Conservation (phyloP, 1,140 invertebrate species). For the Pygmarrhopalites habei region DNA sequence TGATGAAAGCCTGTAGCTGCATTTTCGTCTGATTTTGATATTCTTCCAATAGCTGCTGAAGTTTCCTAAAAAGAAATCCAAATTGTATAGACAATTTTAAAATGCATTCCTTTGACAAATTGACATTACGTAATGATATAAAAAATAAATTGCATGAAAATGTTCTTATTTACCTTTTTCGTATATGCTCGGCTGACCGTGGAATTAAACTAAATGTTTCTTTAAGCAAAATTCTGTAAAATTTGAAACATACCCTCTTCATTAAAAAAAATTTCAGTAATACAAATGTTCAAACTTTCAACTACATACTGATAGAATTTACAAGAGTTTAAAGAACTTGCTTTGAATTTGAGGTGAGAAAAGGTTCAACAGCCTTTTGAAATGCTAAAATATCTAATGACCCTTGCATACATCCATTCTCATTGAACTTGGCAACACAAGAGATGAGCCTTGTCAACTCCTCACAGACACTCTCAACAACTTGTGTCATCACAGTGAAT, state of each 20-base stretch:
- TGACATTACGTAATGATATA: not conserved
- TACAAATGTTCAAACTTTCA: not conserved
- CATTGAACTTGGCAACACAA: constrained; percentile 63
- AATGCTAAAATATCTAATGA: constrained; percentile 55
- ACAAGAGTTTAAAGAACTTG: constrained; percentile 40
- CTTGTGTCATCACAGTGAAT: constrained; percentile 66
- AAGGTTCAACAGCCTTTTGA: constrained; percentile 49
- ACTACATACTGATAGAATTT: not conserved
- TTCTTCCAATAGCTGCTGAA: constrained; percentile 28
- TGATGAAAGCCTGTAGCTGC: constrained; percentile 18
- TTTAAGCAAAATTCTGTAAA: constrained; percentile 26
- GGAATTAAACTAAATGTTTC: constrained; percentile 34
- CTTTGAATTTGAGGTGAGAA: constrained; percentile 52
- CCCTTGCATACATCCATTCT: constrained; percentile 60
- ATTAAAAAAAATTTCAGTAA: not conserved
- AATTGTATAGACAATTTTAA: not conserved
- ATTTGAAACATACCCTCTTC: not conserved
- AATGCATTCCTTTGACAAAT: not conserved
- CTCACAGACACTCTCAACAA: constrained; percentile 83
- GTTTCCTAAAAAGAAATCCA: constrained; percentile 16
- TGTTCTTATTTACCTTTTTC: constrained; percentile 20
- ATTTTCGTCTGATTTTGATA: constrained; percentile 27
- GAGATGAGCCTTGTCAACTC: constrained; percentile 79
- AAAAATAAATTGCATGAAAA: not conserved
- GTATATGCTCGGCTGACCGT: constrained; percentile 13